Conservation (phyloP, 2,888 invertebrate genomes). For the Geotrupes spiniger region DNA sequence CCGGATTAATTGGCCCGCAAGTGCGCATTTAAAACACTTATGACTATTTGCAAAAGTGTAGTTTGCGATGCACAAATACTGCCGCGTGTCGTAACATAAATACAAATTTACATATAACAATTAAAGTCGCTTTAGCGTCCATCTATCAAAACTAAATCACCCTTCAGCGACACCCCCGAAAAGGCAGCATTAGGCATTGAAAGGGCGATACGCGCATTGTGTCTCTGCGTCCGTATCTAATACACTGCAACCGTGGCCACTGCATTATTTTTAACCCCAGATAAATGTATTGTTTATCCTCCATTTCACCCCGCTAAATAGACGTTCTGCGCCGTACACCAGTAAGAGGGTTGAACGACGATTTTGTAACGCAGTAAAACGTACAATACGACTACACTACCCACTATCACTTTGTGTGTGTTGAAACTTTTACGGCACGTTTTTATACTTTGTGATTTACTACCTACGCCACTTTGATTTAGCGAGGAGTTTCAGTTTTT, state of each 20-base stretch:
- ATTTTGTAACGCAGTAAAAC: no score
- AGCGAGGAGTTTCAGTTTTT: no score
- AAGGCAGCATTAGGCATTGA: slow-evolving; percentile 26
- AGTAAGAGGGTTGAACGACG: slow-evolving; percentile 9
- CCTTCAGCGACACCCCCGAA: slow-evolving; percentile 27
- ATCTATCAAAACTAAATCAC: slow-evolving; percentile 37
- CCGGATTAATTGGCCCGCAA: no score
- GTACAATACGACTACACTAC: no score
- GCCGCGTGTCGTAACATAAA: slow-evolving; percentile 22
- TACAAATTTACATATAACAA: slow-evolving; percentile 34
- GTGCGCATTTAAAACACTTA: neutral
- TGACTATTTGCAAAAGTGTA: neutral
- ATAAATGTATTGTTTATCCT: slow-evolving; percentile 35
- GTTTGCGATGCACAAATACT: slow-evolving; percentile 9
- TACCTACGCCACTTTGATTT: no score
- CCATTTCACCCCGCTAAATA: slow-evolving; percentile 36
- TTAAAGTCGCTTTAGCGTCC: slow-evolving; percentile 38
- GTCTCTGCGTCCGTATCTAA: slow-evolving; percentile 34
- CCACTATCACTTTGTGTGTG: no score
- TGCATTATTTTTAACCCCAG: slow-evolving; percentile 39
- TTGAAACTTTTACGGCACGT: no score
- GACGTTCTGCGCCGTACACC: slow-evolving; percentile 20
- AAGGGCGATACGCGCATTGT: slow-evolving; percentile 32
- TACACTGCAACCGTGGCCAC: slow-evolving; percentile 37
- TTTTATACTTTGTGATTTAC: no score